Base-by-base conservation (phyloP, 2,888 invertebrate species). In the Polydesmus complanatus region DNA sequence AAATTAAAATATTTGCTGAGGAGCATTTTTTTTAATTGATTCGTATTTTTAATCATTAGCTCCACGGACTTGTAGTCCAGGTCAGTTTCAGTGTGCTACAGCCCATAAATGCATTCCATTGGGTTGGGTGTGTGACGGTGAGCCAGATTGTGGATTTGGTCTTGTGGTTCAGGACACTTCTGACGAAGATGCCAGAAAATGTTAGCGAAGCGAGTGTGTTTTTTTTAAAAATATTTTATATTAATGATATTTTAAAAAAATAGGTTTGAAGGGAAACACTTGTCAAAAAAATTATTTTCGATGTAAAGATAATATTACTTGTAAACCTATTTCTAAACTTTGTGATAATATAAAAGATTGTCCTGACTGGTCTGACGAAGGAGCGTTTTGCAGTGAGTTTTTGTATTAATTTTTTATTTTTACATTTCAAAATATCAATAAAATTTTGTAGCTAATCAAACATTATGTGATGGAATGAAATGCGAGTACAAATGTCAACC, bases 121-220 rank as follows among this genome's bases (percentile, higher is more conserved):
- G 62, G 81, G 82, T 68, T 86, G 86, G 85, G 78, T 83, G 66
- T 88, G 88, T 75, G 88, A 88, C 75, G 84, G 83, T 57, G 84
- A 85, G 71, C 75, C 77, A 50, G 87, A 88, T 75, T 88, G 88
- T 74, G 85, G 84, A n/a, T 75, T 77, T 25, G 78, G 73, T 3
- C 73, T 73, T 60, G 69, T 74, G 51, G 73, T 76, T 1, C 68
- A 70, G 14, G 83, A 87, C 75, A 71, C 71, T 60, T 83, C 84
- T 58, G 87, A 87, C 73, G 87, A 87, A 74, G 82, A 84, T 68
- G 78, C 79, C 59, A 73, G 75, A 69, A 74, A 78, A 70, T 85
- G 85, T 83, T 71, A 71, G 77, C 70, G 26, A 18, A 27, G 5
- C 51, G 19, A 14, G 48, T 47, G 48, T n/a, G n/a, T n/a, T n/a